Percentiles rank a stretch among this genome's conserved stretches.
phyloP scores from a whole-genome alignment of 2,113 vertebrate genomes.

The Limnothrissa miodon region DNA sequence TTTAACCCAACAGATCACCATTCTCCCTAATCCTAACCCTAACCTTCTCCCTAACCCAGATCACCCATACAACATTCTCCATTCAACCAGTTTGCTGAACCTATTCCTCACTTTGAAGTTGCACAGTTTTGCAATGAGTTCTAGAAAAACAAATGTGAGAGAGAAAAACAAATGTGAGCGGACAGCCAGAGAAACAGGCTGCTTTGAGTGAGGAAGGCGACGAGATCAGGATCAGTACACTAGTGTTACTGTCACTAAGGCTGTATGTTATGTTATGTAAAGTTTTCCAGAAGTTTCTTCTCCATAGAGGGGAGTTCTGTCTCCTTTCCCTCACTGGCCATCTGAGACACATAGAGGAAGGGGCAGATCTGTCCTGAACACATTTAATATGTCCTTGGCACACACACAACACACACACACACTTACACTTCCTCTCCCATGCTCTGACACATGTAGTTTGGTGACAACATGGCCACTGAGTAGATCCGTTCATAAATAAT shows the following conservation, averaged over 20 bases:
- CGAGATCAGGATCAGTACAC: too few species aligned
- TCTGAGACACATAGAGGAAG: not conserved
- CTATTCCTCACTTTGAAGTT: too few species aligned
- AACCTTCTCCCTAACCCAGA: too few species aligned
- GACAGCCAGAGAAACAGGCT: too few species aligned
- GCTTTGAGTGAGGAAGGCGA: too few species aligned
- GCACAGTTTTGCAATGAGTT: too few species aligned
- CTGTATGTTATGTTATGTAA: not conserved
- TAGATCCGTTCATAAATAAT: constrained; percentile 16
- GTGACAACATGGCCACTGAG: constrained; percentile 21
- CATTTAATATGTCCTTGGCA: constrained; percentile 22
- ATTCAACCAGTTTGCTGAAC: too few species aligned
- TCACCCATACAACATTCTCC: too few species aligned
- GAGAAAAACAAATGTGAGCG: too few species aligned
- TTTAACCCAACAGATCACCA: too few species aligned
- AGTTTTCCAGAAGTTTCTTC: not conserved
- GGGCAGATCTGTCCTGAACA: not conserved
- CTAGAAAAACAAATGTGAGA: too few species aligned
- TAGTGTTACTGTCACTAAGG: not conserved
- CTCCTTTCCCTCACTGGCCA: not conserved
- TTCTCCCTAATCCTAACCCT: too few species aligned
- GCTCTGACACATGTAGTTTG: not conserved
- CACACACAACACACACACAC: not conserved
- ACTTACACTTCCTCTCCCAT: not conserved
- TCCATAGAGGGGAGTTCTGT: not conserved